Conservation (phyloP, 2,113 vertebrate species). For the Platysteira castanea region DNA sequence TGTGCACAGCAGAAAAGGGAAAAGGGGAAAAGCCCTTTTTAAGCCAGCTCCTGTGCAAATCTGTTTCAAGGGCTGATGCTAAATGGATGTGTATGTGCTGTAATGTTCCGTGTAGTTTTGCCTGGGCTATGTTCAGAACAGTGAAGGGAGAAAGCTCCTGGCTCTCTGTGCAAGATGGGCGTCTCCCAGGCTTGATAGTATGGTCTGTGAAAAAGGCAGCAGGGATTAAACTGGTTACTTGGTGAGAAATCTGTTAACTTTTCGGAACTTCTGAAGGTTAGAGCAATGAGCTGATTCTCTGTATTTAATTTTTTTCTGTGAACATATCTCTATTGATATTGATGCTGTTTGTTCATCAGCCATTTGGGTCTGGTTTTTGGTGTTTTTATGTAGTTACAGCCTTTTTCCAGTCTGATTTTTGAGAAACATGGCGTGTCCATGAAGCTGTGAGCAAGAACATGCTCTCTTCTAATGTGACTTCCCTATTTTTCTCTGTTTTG, state of each 20-base stretch:
- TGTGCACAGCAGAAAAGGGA: background rate
- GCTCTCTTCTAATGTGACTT: background rate
- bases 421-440: background rate
- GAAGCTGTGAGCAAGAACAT: background rate
- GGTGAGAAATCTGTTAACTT: background rate
- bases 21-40: background rate
- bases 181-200: background rate
- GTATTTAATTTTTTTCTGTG: background rate
- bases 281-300: background rate
- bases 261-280: background rate
- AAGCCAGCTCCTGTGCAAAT: background rate
- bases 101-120: background rate
- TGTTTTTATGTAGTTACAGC: background rate
- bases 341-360: background rate
- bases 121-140: background rate
- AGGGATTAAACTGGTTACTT: background rate
- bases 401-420: background rate
- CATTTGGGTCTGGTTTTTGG: background rate
- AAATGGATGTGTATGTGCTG: background rate
- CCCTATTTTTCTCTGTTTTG: slow-evolving; percentile 25
- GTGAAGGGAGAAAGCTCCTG: background rate
- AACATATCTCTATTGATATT: background rate
- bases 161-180: accelerated
- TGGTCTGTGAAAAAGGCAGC: background rate
- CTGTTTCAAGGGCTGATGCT: background rate